A percentile compares a stretch with the other conserved stretches of the same genome.
Evolutionary conservation across 2,888 invertebrate species (phyloP).

Genomic region (Epistrophe eligans): DNA sequence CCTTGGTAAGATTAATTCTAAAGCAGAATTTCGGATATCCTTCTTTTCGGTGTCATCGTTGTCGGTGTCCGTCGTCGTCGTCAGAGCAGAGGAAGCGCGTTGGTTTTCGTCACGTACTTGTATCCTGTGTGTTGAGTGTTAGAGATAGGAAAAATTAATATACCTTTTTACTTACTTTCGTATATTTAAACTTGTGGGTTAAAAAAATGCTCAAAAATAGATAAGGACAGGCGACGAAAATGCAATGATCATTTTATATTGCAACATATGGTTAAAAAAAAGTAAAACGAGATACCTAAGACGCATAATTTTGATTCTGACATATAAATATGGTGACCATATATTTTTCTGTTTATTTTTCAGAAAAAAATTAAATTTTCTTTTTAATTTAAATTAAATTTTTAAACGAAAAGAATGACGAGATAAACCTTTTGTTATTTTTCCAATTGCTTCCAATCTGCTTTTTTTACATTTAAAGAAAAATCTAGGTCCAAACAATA

Average conservation of each 20-base stretch:
- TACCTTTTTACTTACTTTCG: neutral
- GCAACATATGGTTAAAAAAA: neutral
- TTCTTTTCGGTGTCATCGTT: constrained; percentile 13
- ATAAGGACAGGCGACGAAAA: neutral
- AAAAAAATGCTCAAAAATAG: neutral
- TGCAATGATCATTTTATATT: neutral
- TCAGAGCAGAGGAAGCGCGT: neutral
- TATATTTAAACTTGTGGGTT: neutral
- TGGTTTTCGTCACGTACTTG: neutral
- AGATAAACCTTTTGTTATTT: no score
- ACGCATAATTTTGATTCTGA: neutral
- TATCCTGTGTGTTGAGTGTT: neutral
- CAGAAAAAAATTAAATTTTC: no score
- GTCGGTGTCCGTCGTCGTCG: neutral
- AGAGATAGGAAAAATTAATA: neutral
- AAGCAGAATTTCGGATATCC: constrained; percentile 44
- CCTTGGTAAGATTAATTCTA: constrained; percentile 39
- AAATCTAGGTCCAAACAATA: no score
- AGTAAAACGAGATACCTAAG: no score
- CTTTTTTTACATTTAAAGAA: no score
- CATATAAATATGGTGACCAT: no score
- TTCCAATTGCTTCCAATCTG: no score
- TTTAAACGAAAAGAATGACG: no score
- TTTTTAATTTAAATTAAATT: no score
- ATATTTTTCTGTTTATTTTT: no score